Evolutionary conservation across 2,888 invertebrate species (phyloP).

Genomic region (Watsonalla binaria): DNA sequence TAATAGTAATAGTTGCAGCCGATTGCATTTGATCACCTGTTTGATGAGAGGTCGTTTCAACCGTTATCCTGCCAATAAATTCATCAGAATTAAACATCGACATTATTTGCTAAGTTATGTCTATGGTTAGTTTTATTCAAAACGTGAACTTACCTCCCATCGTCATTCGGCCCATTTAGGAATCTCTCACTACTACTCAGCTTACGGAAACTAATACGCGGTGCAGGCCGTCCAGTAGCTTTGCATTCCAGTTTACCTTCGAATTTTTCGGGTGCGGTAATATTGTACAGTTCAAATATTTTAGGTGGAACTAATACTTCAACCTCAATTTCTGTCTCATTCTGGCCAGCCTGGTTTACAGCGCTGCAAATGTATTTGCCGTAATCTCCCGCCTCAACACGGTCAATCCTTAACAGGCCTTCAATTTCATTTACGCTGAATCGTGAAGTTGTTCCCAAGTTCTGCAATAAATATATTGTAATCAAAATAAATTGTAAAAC

Average conservation of each 20-base stretch:
- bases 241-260: slow-evolving; percentile 86
- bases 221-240: slow-evolving; percentile 89
- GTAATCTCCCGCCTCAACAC: slow-evolving; percentile 87
- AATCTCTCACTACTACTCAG: slow-evolving; percentile 82
- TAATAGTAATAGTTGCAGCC: slow-evolving; percentile 83
- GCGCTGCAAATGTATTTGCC: slow-evolving; percentile 90
- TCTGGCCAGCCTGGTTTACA: slow-evolving; percentile 86
- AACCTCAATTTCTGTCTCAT: slow-evolving; percentile 82
- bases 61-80: slow-evolving; percentile 70
- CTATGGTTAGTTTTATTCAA: background rate
- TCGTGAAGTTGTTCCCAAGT: slow-evolving; percentile 81
- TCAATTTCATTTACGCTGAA: slow-evolving; percentile 84
- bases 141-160: slow-evolving; percentile 57
- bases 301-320: slow-evolving; percentile 87
- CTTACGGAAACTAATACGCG: slow-evolving; percentile 88
- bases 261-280: slow-evolving; percentile 80
- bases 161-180: slow-evolving; percentile 81
- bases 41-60: slow-evolving; percentile 76
- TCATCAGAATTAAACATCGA: no score
- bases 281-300: slow-evolving; percentile 87
- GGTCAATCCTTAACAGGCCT: slow-evolving; percentile 85
- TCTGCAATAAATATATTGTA: slow-evolving; percentile 51
- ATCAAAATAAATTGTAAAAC: background rate
- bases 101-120: no score
- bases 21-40: slow-evolving; percentile 71